phyloP scores from a whole-genome alignment of 2,888 invertebrate genomes.

The Hypomecis punctinalis region DNA sequence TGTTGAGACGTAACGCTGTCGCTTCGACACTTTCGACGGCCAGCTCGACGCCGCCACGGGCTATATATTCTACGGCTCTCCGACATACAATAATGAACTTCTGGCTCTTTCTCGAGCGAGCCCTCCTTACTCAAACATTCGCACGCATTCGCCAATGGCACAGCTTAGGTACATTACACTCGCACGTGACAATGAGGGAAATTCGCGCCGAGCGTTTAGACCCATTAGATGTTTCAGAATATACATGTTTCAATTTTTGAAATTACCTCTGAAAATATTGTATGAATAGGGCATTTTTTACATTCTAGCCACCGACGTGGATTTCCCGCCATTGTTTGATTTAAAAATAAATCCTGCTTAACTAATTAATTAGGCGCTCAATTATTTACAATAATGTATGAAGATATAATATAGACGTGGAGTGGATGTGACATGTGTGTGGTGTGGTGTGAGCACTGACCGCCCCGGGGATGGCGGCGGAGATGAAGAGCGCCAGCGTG shows the following conservation, averaged over 20 bases:
- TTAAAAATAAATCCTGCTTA: background rate
- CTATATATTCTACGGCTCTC: background rate
- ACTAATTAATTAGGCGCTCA: background rate
- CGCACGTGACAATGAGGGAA: background rate
- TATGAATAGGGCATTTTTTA: background rate
- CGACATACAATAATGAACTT: too few species aligned
- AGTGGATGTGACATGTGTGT: background rate
- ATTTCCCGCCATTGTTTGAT: background rate
- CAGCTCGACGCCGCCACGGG: background rate
- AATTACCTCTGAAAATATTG: background rate
- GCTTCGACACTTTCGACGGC: background rate
- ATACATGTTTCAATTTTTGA: too few species aligned
- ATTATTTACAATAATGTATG: too few species aligned
- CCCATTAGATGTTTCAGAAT: too few species aligned
- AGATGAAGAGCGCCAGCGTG: conserved; percentile 95
- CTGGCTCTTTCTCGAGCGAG: background rate
- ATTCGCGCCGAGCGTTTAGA: too few species aligned
- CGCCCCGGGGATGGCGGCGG: conserved; percentile 95
- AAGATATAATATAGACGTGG: too few species aligned
- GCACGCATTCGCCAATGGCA: background rate
- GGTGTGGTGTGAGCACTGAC: conserved; percentile 83
- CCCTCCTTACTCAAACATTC: background rate
- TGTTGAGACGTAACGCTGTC: background rate
- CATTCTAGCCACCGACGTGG: background rate
- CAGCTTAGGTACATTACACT: background rate